Conservation (phyloP, 92 coral and sea anemone species). For the Epizoanthus illoricatus region DNA sequence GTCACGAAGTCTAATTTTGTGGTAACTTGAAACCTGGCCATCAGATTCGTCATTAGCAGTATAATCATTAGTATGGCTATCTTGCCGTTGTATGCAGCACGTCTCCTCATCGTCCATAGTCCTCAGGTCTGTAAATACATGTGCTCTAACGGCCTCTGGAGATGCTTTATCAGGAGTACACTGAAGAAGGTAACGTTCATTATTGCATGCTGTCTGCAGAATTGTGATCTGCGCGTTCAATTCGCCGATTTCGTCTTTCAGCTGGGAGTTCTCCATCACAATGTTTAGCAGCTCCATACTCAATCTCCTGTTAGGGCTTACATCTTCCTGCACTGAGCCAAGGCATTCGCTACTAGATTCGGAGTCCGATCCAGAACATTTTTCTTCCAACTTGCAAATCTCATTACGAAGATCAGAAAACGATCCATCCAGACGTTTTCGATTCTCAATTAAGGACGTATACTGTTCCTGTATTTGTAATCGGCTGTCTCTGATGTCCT, state of each 20-base stretch:
- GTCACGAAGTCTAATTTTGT: not conserved
- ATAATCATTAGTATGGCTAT: not conserved
- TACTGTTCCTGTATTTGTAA: constrained; percentile 24
- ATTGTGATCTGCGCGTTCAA: constrained; percentile 3
- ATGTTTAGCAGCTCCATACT: not conserved
- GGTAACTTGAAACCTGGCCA: not conserved
- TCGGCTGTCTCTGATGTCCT: constrained; percentile 23
- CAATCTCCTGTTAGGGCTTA: not conserved
- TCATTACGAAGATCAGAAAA: constrained; percentile 37
- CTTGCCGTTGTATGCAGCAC: no score
- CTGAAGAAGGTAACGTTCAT: not conserved
- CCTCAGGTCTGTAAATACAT: not conserved
- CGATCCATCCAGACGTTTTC: constrained; percentile 31
- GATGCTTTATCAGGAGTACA: not conserved
- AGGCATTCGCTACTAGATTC: not conserved
- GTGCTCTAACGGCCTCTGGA: not conserved
- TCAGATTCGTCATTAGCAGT: not conserved
- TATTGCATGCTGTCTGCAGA: not conserved
- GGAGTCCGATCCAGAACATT: constrained; percentile 12
- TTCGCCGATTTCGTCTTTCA: constrained; percentile 12
- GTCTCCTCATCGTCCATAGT: not conserved
- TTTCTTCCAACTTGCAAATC: constrained; percentile 22
- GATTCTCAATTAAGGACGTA: constrained; percentile 11
- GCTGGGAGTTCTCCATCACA: constrained; percentile 6
- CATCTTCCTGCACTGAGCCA: not conserved